Conservation (phyloP, 2,888 invertebrate species). For the Trichogramma evanescens region DNA sequence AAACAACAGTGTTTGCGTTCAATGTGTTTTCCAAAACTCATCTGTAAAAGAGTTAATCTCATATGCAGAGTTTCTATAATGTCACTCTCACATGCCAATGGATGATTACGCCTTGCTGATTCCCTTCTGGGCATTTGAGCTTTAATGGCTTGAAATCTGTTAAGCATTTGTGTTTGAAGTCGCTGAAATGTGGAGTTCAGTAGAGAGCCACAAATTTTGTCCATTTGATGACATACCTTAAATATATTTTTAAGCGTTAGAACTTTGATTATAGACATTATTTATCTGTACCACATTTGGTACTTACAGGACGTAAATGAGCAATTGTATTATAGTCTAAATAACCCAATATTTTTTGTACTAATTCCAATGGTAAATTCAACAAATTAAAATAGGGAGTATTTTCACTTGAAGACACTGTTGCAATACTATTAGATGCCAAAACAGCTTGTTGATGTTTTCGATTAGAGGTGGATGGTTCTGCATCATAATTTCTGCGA, state of each 20-base stretch:
- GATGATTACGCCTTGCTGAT: slow-evolving; percentile 84
- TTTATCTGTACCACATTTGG: not conserved
- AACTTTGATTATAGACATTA: not conserved
- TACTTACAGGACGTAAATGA: slow-evolving; percentile 70
- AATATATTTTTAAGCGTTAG: not conserved
- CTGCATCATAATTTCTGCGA: slow-evolving; percentile 31
- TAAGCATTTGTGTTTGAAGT: slow-evolving; percentile 76
- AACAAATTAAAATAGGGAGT: slow-evolving; percentile 48
- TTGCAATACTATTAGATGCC: slow-evolving; percentile 1
- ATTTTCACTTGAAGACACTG: slow-evolving; percentile 1
- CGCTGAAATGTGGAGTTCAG: slow-evolving; percentile 80
- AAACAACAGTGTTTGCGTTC: slow-evolving; percentile 89
- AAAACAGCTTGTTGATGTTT: slow-evolving; percentile 20
- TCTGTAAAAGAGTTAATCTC: slow-evolving; percentile 81
- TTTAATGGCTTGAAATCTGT: slow-evolving; percentile 80
- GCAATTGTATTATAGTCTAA: slow-evolving; percentile 71
- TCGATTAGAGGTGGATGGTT: slow-evolving; percentile 28
- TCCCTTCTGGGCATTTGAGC: slow-evolving; percentile 87
- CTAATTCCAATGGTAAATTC: slow-evolving; percentile 72
- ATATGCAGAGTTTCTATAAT: slow-evolving; percentile 90
- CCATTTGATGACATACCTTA: slow-evolving; percentile 77
- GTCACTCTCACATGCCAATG: slow-evolving; percentile 84
- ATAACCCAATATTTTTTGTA: slow-evolving; percentile 71
- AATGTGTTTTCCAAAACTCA: slow-evolving; percentile 93
- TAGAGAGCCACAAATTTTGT: slow-evolving; percentile 69